Percentiles rank a stretch among this genome's conserved stretches.
phyloP scores from a whole-genome alignment of 2,113 vertebrate genomes.

The Microcebus lehilahytsara region DNA sequence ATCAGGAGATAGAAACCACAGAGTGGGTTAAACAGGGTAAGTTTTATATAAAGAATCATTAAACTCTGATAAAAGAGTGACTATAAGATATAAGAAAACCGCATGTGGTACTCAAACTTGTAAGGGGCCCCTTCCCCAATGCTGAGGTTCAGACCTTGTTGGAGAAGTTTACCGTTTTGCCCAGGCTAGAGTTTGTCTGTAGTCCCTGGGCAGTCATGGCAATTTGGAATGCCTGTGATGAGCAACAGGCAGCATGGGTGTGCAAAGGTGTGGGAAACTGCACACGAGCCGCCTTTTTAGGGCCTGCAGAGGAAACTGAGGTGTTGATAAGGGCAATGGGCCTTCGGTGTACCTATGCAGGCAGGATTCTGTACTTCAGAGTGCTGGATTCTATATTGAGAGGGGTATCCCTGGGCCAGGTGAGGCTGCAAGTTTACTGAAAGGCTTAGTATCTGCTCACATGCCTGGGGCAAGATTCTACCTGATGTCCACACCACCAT shows the following conservation, averaged over 20 bases:
- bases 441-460: not conserved
- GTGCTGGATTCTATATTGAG: not conserved
- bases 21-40: constrained; percentile 1
- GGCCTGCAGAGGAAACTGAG: not conserved
- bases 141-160: not conserved
- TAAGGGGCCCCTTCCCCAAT: not conserved
- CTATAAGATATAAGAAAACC: not conserved
- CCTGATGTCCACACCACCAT: not conserved
- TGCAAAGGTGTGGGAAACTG: not conserved
- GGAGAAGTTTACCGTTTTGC: not conserved
- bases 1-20: not conserved
- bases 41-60: not conserved
- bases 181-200: not conserved
- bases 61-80: not conserved
- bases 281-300: too few species aligned
- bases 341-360: not conserved
- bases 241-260: not conserved
- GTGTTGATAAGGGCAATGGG: too few species aligned
- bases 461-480: not conserved
- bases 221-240: not conserved
- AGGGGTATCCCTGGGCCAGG: not conserved
- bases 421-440: not conserved
- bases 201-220: not conserved
- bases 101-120: not conserved
- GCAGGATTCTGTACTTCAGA: not conserved